Evolutionary conservation across 2,888 invertebrate species (phyloP).

Genomic region (Mythimna vitellina): DNA sequence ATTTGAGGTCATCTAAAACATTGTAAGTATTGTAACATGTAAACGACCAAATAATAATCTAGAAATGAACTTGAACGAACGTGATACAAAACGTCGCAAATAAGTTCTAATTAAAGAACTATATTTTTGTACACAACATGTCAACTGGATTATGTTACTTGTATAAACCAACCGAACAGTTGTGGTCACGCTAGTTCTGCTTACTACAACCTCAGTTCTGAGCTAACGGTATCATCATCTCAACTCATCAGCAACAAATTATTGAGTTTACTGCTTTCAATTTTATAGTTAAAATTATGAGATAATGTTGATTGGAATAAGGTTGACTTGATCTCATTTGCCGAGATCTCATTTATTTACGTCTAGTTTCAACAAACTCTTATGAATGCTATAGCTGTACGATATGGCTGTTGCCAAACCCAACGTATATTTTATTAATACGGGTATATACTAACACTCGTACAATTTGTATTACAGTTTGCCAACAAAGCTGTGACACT

Average conservation of each 20-base stretch:
- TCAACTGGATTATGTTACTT: too few species aligned
- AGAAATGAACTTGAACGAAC: conserved; percentile 14
- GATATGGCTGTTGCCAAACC: background rate
- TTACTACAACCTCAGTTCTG: conserved; percentile 14
- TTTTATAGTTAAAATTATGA: conserved; percentile 11
- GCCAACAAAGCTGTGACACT: conserved; percentile 94
- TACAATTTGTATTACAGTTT: conserved; percentile 80
- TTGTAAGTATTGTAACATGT: background rate
- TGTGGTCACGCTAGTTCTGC: conserved; percentile 36
- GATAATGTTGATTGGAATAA: conserved; percentile 1
- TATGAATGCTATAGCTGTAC: background rate
- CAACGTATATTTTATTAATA: too few species aligned
- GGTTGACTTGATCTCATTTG: too few species aligned
- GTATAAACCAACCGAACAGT: background rate
- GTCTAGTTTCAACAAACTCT: background rate
- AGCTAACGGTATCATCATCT: conserved; percentile 12
- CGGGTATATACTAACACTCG: background rate
- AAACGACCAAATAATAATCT: conserved; percentile 14
- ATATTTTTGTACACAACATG: conserved; percentile 6
- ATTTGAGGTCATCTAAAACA: conserved; percentile 33
- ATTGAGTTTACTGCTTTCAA: conserved; percentile 7
- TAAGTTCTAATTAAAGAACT: conserved; percentile 25
- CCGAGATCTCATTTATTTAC: background rate
- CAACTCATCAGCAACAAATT: conserved; percentile 15
- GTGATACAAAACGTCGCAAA: conserved; percentile 39